phyloP scores from a whole-genome alignment of 2,888 invertebrate genomes.

The Corbicula japonica region DNA sequence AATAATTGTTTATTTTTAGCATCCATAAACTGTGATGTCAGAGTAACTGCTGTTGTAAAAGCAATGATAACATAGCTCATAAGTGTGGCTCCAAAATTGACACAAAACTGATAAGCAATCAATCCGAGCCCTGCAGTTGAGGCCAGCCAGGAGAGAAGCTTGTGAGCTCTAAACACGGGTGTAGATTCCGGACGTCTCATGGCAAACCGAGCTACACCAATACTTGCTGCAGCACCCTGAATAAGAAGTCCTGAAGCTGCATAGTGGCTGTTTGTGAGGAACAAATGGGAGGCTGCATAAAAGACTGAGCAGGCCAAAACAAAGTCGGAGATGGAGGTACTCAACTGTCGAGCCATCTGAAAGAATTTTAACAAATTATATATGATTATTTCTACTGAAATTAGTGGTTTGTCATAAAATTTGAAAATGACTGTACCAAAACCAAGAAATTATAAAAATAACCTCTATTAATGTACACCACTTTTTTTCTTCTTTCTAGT shows the following conservation, averaged over 20 bases:
- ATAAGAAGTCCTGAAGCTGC: slow-evolving; percentile 78
- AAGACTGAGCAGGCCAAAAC: slow-evolving; percentile 77
- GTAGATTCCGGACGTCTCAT: slow-evolving; percentile 69
- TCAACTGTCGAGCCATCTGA: slow-evolving; percentile 78
- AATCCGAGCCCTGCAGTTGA: slow-evolving; percentile 78
- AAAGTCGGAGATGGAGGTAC: slow-evolving; percentile 81
- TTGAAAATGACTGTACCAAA: too few species aligned
- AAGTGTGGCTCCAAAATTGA: slow-evolving; percentile 63
- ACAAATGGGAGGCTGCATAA: slow-evolving; percentile 72
- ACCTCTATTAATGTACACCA: too few species aligned
- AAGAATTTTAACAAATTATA: too few species aligned
- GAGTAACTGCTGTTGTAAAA: slow-evolving; percentile 66
- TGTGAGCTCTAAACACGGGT: slow-evolving; percentile 69
- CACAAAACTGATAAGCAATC: slow-evolving; percentile 79
- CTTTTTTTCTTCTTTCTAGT: too few species aligned
- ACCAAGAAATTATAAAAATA: too few species aligned
- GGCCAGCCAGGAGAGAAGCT: slow-evolving; percentile 76
- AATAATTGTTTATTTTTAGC: slow-evolving; percentile 67
- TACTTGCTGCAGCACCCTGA: slow-evolving; percentile 79
- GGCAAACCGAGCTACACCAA: slow-evolving; percentile 80
- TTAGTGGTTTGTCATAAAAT: too few species aligned
- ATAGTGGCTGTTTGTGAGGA: slow-evolving; percentile 52
- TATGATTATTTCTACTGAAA: too few species aligned
- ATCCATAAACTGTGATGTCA: slow-evolving; percentile 70
- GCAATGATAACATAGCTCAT: slow-evolving; percentile 75